Evolutionary conservation across 2,888 invertebrate genomes (phyloP), one percentile per base, ranked within the genome.

Genomic region (Panorpa germanica): DNA sequence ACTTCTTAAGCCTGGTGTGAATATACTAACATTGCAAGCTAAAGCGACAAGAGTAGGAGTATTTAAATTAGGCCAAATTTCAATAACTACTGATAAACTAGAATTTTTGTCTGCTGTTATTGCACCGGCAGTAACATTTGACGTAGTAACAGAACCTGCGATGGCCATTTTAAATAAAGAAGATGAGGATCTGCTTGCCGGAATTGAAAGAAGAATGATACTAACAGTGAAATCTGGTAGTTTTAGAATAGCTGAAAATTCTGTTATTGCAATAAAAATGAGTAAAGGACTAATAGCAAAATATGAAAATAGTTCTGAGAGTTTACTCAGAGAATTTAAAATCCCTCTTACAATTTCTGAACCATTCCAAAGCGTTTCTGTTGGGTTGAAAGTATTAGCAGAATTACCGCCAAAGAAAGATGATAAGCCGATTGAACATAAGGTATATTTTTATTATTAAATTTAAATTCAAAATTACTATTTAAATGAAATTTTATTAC

Each of bases 151-250:
- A 2, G 59, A 58, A 35, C 61, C 64, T 3, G 57, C 53, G 3
- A 48, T 62, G 41, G 50, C 57, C 42, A 43, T 67, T 41, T 49
- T 70, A 45, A 55, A 58, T 46, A 42, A 50, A n/a, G n/a, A n/a
- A n/a, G n/a, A 63, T 25, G 72, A 73, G 37, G 77, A 82, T 41
- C 56, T 88, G 25, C 61, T 88, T 5, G 81, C 83, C 1, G 86
- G 86, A 0, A 61, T 85, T 37, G 70, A 75, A 40, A 85, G 86
- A 49, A 62, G 67, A 12, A 69, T 86, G 56, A 67, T 71, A 40
- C 45, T 88, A 30, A 66, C 71, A 23, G 65, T 88, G 10, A 68
- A 70, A 1, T 76, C 78, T 37, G 86, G 86, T 3, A 85, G 83
- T 52, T 69, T 72, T 34, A 61, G 60, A 35, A 70, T 86, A 45